Percentiles rank a stretch among this genome's conserved stretches.
Conservation (phyloP, 1,140 invertebrate species). For the fruit fly (Drosophila melanogaster) region DNA sequence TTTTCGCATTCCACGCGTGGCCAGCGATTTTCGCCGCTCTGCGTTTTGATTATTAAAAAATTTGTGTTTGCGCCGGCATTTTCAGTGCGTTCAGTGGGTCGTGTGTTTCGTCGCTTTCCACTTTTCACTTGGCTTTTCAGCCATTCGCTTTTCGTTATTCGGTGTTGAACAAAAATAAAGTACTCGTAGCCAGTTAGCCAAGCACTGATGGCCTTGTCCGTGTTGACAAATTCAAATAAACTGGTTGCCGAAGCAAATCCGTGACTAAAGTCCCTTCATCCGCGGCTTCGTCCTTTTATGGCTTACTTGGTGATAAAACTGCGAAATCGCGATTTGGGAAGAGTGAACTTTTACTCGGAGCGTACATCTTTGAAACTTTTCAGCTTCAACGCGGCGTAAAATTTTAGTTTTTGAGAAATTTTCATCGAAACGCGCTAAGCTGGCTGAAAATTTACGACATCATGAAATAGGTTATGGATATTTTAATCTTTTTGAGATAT, state of each 20-base stretch:
- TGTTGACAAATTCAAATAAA: conserved; percentile 59
- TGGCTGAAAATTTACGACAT: neutral
- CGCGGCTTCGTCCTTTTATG: conserved; percentile 16
- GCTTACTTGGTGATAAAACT: conserved; percentile 19
- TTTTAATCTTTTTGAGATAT: neutral
- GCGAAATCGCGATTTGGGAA: conserved; percentile 8
- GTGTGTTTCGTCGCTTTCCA: conserved; percentile 35
- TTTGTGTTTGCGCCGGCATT: conserved; percentile 68
- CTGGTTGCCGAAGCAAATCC: conserved; percentile 6
- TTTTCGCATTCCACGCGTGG: conserved; percentile 79
- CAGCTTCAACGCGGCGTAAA: neutral
- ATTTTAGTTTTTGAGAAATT: conserved; percentile 1
- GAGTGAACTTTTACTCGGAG: conserved; percentile 1
- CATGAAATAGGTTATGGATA: neutral
- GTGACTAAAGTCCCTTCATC: conserved; percentile 13
- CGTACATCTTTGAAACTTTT: conserved; percentile 2
- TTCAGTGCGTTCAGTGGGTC: conserved; percentile 75
- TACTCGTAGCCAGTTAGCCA: conserved; percentile 45
- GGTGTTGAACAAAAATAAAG: conserved; percentile 36
- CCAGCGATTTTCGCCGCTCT: conserved; percentile 48
- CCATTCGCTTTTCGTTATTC: conserved; percentile 25
- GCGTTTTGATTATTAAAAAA: conserved; percentile 79
- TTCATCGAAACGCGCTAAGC: neutral
- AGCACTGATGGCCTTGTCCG: conserved; percentile 43
- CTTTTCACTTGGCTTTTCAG: neutral